Evolutionary conservation across 2,113 vertebrate species (phyloP).

Genomic region (Carassius auratus): DNA sequence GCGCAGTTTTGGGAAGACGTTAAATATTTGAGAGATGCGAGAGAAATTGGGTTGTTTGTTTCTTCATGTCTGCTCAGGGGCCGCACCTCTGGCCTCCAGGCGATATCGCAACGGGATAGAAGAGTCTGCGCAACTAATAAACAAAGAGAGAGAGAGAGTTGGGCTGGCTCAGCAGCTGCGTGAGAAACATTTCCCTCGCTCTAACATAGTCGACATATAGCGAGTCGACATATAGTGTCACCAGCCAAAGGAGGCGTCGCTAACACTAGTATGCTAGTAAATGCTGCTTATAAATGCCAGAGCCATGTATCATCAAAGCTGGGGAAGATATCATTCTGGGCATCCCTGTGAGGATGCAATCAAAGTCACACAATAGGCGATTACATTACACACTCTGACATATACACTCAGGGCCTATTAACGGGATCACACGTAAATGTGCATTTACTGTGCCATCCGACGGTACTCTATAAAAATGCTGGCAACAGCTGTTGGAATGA

Average conservation of each 20-base stretch:
- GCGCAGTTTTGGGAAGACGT: slow-evolving; percentile 45
- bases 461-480: slow-evolving; percentile 36
- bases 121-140: slow-evolving; percentile 15
- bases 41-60: slow-evolving; percentile 68
- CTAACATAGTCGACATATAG: no score
- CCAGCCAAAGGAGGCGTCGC: slow-evolving; percentile 45
- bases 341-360: slow-evolving; percentile 36
- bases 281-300: not conserved
- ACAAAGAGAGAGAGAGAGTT: not conserved
- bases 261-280: slow-evolving; percentile 19
- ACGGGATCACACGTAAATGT: slow-evolving; percentile 26
- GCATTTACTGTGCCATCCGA: not conserved
- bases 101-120: slow-evolving; percentile 42
- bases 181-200: slow-evolving; percentile 16
- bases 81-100: slow-evolving; percentile 63
- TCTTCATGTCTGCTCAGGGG: slow-evolving; percentile 61
- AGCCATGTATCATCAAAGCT: slow-evolving; percentile 37
- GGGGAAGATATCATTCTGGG: not conserved
- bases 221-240: slow-evolving; percentile 34
- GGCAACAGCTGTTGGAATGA: slow-evolving; percentile 19
- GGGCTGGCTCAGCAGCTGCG: not conserved
- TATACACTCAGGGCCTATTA: slow-evolving; percentile 11
- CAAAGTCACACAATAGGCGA: not conserved
- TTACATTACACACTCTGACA: slow-evolving; percentile 37
- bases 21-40: slow-evolving; percentile 67